Base-by-base conservation (phyloP, 2,888 invertebrate species). In the Creontiades dilutus region DNA sequence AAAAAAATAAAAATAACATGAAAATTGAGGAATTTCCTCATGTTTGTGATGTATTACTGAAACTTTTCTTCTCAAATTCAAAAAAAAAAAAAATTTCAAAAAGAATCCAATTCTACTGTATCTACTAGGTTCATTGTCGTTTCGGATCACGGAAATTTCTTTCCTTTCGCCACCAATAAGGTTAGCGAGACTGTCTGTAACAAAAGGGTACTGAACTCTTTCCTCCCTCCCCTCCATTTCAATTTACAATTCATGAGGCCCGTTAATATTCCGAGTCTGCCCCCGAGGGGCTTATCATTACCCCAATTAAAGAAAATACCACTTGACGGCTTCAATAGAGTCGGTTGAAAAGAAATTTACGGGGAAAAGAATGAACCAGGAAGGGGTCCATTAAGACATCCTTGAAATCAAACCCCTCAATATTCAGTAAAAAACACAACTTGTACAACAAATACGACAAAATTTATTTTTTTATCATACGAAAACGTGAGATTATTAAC, bases 261-360 rank as follows among this genome's bases (percentile, higher is more conserved):
- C 9, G 68, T 68, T 68, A 68, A 68, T 37, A 37, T 68, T 68
- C 68, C 68, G 23, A 68, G 68, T 68, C 68, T 68, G 23, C 23
- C 23, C 68, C 68, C 68, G 68, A 68, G 19, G 23, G 68, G 23
- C 23, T 68, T 68, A 68, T 19, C 68, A 68, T 23, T 68, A 23
- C 68, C 68, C 68, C 68, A 68, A 68, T 68, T 68, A 68, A 68
- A 68, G 68, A 68, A 68, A 68, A 68, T 68, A 68, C 23, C 68
- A 23, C 23, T 68, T 23, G 68, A 68, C 19, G 13, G 68, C 23
- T 9, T 23, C 23, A 23, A 23, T 19, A 23, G 68, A 12, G 68
- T 68, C 13, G 23, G 68, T 68, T 23, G 27, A 68, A 68, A 23
- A 68, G 11, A 68, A 68, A 23, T 12, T 23, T 23, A 68, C 19